Evolutionary conservation across 2,113 vertebrate genomes (phyloP).

Genomic region (Albula goreensis): DNA sequence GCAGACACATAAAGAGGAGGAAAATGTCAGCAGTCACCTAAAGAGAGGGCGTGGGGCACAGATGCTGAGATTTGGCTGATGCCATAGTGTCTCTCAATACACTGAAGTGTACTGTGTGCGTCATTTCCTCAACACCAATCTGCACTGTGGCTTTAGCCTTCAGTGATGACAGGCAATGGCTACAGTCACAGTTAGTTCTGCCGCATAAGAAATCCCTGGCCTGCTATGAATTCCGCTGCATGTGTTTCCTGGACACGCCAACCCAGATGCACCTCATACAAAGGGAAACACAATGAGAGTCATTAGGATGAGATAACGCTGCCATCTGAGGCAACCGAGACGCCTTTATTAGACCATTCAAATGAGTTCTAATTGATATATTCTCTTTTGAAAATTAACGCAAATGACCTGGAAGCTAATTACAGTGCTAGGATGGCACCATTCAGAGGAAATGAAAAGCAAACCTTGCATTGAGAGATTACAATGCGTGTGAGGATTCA

Average conservation of each 20-base stretch:
- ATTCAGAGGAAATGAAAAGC: conserved; percentile 40
- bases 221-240: not conserved
- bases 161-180: not conserved
- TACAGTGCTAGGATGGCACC: conserved; percentile 40
- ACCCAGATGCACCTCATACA: conserved; percentile 24
- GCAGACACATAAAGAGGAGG: not conserved
- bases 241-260: conserved; percentile 23
- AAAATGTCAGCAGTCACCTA: not conserved
- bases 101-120: not conserved
- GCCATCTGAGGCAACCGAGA: conserved; percentile 19
- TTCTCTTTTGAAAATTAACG: conserved; percentile 35
- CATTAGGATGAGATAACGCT: conserved; percentile 37
- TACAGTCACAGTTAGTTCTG: not conserved
- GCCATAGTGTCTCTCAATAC: not conserved
- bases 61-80: not conserved
- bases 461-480: conserved; percentile 31
- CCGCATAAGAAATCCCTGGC: not conserved
- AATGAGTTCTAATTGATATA: conserved; percentile 42
- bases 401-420: conserved; percentile 36
- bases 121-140: not conserved
- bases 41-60: not conserved
- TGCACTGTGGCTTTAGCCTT: not conserved
- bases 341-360: conserved; percentile 40
- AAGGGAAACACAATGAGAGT: conserved; percentile 30
- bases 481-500: conserved; percentile 25